Conservation (phyloP, 1,140 invertebrate genomes). For the Drosophila guanche region DNA sequence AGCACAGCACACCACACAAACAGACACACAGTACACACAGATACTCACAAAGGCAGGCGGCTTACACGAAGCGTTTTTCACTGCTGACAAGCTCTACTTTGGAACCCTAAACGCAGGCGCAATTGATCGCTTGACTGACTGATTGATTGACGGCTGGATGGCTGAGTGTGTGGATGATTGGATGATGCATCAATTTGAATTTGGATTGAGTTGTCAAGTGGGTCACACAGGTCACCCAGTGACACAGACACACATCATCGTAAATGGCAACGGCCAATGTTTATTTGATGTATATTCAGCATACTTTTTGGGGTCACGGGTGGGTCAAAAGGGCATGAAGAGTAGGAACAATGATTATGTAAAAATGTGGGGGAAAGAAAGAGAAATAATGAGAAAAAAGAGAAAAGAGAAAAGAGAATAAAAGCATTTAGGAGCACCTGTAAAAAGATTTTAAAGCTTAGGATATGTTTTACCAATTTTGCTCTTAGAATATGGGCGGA, state of each 20-base stretch:
- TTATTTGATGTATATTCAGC: constrained; percentile 5
- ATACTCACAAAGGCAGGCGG: constrained; percentile 9
- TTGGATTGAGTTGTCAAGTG: constrained; percentile 51
- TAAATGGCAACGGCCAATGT: not conserved
- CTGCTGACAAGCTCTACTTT: constrained; percentile 53
- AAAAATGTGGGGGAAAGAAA: too few relatives aligned
- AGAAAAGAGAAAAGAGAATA: too few relatives aligned
- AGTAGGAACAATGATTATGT: too few relatives aligned
- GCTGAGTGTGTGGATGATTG: constrained; percentile 32
- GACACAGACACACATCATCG: constrained; percentile 6
- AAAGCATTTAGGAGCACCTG: too few relatives aligned
- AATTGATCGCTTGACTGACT: constrained; percentile 54
- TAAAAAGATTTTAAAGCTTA: too few relatives aligned
- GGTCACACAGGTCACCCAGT: constrained; percentile 5
- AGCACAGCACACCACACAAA: constrained; percentile 27
- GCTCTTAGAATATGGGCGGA: too few relatives aligned
- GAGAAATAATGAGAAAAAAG: too few relatives aligned
- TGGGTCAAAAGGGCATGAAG: too few relatives aligned
- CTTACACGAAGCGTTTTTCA: constrained; percentile 27
- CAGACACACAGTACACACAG: constrained; percentile 7
- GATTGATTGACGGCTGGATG: constrained; percentile 68
- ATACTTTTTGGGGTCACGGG: constrained; percentile 11
- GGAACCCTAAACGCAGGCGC: constrained; percentile 55
- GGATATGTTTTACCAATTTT: too few relatives aligned
- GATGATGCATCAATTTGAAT: constrained; percentile 36